Evolutionary conservation across 1,140 invertebrate species (phyloP).

Genomic region (Globodera ellingtonae): DNA sequence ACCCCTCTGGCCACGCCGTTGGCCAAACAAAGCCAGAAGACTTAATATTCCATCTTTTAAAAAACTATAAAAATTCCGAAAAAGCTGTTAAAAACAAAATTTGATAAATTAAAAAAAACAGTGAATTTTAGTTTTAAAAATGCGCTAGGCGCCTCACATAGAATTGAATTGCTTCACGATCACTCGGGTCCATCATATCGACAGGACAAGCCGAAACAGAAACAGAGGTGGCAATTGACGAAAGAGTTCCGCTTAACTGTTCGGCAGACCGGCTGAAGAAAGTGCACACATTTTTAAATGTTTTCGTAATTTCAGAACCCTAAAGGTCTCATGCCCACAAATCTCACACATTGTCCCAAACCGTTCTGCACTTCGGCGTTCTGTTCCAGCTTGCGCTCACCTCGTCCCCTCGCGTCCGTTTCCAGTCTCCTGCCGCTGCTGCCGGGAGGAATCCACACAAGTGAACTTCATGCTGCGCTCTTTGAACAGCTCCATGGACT

Average conservation of each 20-base stretch:
- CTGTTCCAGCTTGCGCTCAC: neutral
- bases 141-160: neutral
- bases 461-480: slow-evolving; percentile 18
- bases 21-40: neutral
- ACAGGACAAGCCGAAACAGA: neutral
- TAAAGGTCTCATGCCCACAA: neutral
- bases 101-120: too few species aligned
- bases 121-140: too few species aligned
- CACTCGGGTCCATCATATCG: slow-evolving; percentile 4
- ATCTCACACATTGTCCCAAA: neutral
- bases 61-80: too few species aligned
- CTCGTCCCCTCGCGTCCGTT: neutral
- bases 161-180: neutral
- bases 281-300: too few species aligned
- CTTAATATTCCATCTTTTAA: neutral
- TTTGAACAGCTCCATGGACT: slow-evolving; percentile 27
- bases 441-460: neutral
- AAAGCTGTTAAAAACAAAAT: too few species aligned
- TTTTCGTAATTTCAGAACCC: neutral
- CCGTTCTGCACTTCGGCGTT: neutral
- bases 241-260: neutral
- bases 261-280: neutral
- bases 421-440: neutral
- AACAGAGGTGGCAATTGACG: neutral
- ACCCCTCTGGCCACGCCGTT: neutral